These are phyloP conservation scores for Pocota personata DNA, from an alignment of 2,888 invertebrate genomes.

Conservation along the genomic window DNA sequence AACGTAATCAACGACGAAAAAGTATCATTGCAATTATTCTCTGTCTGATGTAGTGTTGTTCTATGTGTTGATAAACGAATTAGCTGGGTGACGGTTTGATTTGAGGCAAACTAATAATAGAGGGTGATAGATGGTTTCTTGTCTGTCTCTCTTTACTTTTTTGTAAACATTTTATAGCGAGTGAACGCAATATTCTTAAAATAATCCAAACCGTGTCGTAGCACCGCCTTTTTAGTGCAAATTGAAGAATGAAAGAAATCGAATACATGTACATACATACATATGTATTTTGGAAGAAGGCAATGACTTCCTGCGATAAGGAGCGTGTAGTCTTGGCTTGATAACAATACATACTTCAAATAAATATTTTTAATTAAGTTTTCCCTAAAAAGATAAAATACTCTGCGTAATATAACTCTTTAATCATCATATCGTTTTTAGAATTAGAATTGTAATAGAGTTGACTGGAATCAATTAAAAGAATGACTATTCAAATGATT, in stretches of 20 bases:
- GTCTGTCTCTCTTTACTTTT: not conserved
- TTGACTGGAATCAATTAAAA: conserved; percentile 38
- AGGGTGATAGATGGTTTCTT: not conserved
- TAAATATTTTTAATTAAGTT: not conserved
- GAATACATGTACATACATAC: not conserved
- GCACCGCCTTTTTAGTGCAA: conserved; percentile 12
- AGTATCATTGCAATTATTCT: conserved; percentile 29
- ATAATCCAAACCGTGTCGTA: not conserved
- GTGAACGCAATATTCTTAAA: not conserved
- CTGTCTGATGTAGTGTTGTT: not conserved
- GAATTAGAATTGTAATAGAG: not conserved
- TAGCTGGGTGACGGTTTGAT: conserved; percentile 5
- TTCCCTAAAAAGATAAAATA: not conserved
- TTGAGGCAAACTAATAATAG: conserved; percentile 41
- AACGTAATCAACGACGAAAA: not conserved
- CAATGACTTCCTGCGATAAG: conserved; percentile 61
- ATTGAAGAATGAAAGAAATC: conserved; percentile 3
- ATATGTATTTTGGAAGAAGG: not conserved
- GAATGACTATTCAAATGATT: not conserved
- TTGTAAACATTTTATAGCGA: conserved; percentile 27
- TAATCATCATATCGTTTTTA: conserved; percentile 21
- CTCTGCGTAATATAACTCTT: not conserved
- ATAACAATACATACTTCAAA: conserved; percentile 9
- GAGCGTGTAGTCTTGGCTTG: not conserved
- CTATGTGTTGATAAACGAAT: conserved; percentile 28